Evolutionary conservation across 2,888 invertebrate genomes (phyloP).

Genomic region (Heliconius aoede): DNA sequence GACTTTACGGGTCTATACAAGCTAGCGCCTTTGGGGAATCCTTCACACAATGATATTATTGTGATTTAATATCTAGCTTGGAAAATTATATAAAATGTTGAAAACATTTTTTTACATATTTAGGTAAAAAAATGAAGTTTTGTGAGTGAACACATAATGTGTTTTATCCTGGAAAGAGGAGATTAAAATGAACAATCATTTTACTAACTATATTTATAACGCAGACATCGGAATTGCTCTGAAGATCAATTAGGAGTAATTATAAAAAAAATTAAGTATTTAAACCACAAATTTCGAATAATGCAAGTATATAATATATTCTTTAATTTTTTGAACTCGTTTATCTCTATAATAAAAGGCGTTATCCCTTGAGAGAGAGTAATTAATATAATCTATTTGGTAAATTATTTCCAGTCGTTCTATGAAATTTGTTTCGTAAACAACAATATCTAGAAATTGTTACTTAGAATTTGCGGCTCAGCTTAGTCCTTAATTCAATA

Average conservation of each 20-base stretch:
- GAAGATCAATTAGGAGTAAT: neutral
- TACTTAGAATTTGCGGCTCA: conserved; percentile 66
- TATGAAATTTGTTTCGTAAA: conserved; percentile 39
- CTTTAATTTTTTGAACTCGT: no score
- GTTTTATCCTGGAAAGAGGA: neutral
- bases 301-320: no score
- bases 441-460: conserved; percentile 63
- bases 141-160: neutral
- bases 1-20: neutral
- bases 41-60: neutral
- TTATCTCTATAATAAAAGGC: no score
- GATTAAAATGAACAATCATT: neutral
- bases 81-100: neutral
- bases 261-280: neutral
- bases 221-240: neutral
- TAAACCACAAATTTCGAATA: no score
- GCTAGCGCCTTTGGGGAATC: neutral
- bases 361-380: no score
- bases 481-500: conserved; percentile 71
- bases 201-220: neutral
- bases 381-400: neutral
- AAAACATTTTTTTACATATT: neutral
- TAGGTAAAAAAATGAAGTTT: neutral
- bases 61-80: neutral
- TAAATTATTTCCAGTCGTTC: conserved; percentile 27